Base-by-base conservation (phyloP, 1,140 invertebrate species). In the Bacillus rossius region DNA sequence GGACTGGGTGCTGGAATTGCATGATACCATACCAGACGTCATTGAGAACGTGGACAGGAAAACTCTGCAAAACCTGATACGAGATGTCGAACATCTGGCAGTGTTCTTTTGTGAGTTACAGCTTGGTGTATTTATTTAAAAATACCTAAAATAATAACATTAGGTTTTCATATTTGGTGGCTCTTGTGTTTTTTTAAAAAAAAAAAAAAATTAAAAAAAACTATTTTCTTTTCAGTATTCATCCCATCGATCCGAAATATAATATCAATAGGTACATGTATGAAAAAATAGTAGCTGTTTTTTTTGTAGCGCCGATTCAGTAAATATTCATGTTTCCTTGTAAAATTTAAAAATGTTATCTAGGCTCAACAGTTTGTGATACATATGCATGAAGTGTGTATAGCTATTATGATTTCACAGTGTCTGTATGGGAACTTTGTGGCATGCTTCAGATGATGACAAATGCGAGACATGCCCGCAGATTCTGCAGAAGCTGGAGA, bases 41-140 rank as follows among this genome's bases (percentile, higher is more conserved):
- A 96, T 96, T 70, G 94, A 96, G 75, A 92, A 81, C 64, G 92
- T 96, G 23, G 92, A 96, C 69, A 82, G 89, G 50, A 91, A 93
- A 76, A 95, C 92, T 40, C 75, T 96, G 50, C 87, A 93, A 73
- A 87, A 90, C 65, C 76, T 96, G 4, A 91, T 96, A 61, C 86
- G 92, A 69, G 90, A 93, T 68, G 88, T 94, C 22, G 92, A 94
- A 70, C 89, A 93, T 77, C 81, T 96, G 49, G 92, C 91, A 56
- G 92, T 96, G 38, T 92, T 92, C 72, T 96, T 96, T 78, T 95
- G 93, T 91, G 81, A 86, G 86, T 81, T 59, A 54, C 60, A 64
- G 38, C 52, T 10, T 52, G 16, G 17, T 56, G 45, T 48, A 49
- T 1, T 20, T 20, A 10, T 45, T 10, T 45, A 45, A 8, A 45